Base-by-base conservation (phyloP, 2,888 invertebrate species). In the Chironomus tentans region DNA sequence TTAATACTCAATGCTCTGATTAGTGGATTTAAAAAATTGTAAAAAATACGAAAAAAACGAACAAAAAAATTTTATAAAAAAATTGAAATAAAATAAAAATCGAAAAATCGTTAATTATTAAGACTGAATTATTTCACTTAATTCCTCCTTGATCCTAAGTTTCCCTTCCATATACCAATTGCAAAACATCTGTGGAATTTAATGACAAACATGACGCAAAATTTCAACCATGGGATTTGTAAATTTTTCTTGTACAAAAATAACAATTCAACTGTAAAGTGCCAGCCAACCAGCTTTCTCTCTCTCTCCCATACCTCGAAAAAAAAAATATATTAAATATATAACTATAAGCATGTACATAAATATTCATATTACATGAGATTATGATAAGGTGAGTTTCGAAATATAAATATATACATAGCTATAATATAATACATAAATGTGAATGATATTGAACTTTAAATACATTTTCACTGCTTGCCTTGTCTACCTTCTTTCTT, bases 361-460 rank as follows among this genome's bases (percentile, higher is more conserved):
- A 73, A 73, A 73, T 73, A 62, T 73, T 62, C 72, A 73, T 73
- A 62, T 73, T 73, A 73, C 72, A 73, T 73, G 72, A 61, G 72
- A 73, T 73, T 73, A 73, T 73, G 72, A 73, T 73, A 73, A 73
- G 72, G 72, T 73, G 72, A 73, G 72, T 73, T 21, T 61, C 24
- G 24, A 65, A 21, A 21, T 65, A 24, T 65, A 21, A 22, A 56
- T 15, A 56, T 56, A 15, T 56, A n/a, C 18, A 15, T 56, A 4
- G 18, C 56, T 56, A 4, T 18, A 18, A 56, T 56, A 15, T 38
- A 38, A 38, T 38, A 38, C 38, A 38, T 38, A 38, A 38, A 38
- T 38, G 38, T 38, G 38, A 38, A 38, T 38, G 38, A 38, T 38
- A 38, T 38, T 38, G 38, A 38, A 38, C 38, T 38, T 38, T 38